phyloP scores from a whole-genome alignment of 2,113 vertebrate species.

The Osmerus eperlanus region DNA sequence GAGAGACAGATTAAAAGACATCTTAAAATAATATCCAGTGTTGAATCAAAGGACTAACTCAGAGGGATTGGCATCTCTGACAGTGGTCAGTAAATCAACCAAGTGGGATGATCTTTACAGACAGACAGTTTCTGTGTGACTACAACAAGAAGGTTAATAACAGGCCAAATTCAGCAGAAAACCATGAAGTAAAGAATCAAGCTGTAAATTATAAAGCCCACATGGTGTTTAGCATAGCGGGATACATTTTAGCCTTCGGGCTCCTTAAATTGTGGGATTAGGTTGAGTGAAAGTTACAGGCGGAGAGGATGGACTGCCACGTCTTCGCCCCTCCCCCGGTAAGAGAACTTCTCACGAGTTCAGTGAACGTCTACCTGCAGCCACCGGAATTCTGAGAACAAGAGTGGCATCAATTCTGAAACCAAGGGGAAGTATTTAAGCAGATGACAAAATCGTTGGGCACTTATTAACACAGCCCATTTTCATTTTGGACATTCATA shows the following conservation, averaged over 20 bases:
- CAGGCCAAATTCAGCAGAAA: neutral
- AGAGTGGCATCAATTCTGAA: too few relatives aligned
- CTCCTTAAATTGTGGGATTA: neutral
- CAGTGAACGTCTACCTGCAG: slow-evolving; percentile 14
- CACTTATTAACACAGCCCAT: slow-evolving; percentile 8
- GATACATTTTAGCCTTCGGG: too few relatives aligned
- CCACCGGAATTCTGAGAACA: neutral
- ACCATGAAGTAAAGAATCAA: neutral
- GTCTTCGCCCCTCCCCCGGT: slow-evolving; percentile 66
- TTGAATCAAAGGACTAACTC: too few relatives aligned
- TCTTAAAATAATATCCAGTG: too few relatives aligned
- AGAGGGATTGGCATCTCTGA: too few relatives aligned
- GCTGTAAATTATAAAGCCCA: neutral
- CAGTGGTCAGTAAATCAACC: too few relatives aligned
- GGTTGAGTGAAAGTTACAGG: slow-evolving; percentile 10
- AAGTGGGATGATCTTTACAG: neutral
- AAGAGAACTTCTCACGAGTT: slow-evolving; percentile 32
- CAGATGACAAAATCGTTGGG: neutral
- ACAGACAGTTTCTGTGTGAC: neutral
- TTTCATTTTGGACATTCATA: neutral
- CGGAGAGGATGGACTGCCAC: slow-evolving; percentile 65
- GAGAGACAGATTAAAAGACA: too few relatives aligned
- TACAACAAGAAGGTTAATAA: neutral
- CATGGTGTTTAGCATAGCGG: too few relatives aligned
- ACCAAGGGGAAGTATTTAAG: too few relatives aligned